A percentile compares a stretch with the other conserved stretches of the same genome.
These are phyloP conservation scores for Lymantria dispar DNA, from an alignment of 2,888 invertebrate species.

Conservation along the genomic window DNA sequence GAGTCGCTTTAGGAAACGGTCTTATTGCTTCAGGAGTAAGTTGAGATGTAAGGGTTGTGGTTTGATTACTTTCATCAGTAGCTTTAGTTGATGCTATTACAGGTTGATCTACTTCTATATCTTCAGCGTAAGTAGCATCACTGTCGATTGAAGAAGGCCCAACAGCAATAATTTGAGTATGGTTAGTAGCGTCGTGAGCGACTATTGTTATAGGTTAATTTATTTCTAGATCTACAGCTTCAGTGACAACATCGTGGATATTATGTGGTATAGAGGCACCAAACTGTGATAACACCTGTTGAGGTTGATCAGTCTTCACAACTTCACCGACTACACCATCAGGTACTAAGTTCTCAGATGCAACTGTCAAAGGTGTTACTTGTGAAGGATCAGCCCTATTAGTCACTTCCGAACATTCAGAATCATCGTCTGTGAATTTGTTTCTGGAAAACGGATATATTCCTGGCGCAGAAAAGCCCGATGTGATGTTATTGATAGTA, in stretches of 20 bases:
- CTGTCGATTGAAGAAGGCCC: conserved; percentile 3
- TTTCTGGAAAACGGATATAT: conserved; percentile 11
- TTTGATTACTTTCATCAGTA: no score
- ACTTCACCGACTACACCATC: no score
- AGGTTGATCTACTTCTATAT: conserved; percentile 7
- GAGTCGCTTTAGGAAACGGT: conserved; percentile 14
- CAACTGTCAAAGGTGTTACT: not conserved
- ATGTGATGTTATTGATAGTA: not conserved
- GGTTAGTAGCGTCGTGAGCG: no score
- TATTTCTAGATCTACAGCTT: not conserved
- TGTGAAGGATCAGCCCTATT: no score
- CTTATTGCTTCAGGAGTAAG: conserved; percentile 12
- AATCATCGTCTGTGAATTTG: conserved; percentile 4
- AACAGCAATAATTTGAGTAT: not conserved
- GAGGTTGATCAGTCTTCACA: no score
- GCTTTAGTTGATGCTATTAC: not conserved
- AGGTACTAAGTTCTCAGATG: no score
- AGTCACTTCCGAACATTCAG: not conserved
- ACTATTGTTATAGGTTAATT: no score
- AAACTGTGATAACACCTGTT: no score
- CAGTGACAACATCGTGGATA: no score
- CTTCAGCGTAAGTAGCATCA: conserved; percentile 10
- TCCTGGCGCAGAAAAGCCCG: conserved; percentile 8
- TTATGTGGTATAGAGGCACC: no score
- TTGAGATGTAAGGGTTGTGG: no score